These are phyloP conservation scores for Hiodon alosoides DNA, from an alignment of 2,113 vertebrate species.

Conservation along the genomic window DNA sequence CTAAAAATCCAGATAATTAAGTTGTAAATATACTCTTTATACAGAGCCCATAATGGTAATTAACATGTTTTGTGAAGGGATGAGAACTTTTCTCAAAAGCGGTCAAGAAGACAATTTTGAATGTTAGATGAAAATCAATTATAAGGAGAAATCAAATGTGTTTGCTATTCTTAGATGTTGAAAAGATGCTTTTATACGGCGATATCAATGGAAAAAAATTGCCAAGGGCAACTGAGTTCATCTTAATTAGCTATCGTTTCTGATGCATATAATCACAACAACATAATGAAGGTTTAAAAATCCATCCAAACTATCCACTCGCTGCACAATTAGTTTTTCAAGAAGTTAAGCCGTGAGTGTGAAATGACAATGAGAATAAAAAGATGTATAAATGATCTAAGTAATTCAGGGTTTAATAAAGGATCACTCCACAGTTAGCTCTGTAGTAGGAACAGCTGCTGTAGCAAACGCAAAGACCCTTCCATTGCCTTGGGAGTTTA, in stretches of 20 bases:
- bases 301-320: constrained; percentile 48
- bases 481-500: no score
- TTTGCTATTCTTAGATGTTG: constrained; percentile 58
- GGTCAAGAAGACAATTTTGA: constrained; percentile 53
- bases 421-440: not conserved
- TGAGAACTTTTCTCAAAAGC: constrained; percentile 69
- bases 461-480: no score
- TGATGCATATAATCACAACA: constrained; percentile 53
- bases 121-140: constrained; percentile 61
- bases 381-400: constrained; percentile 35
- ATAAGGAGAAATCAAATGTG: constrained; percentile 65
- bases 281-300: constrained; percentile 43
- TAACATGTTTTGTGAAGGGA: constrained; percentile 69
- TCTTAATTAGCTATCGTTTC: constrained; percentile 62
- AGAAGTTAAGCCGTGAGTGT: constrained; percentile 50
- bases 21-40: constrained; percentile 70
- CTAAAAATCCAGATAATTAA: constrained; percentile 72
- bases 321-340: constrained; percentile 52
- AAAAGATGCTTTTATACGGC: constrained; percentile 69
- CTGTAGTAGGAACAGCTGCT: no score
- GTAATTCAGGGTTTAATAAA: not conserved
- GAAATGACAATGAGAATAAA: constrained; percentile 47
- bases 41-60: constrained; percentile 60
- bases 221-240: constrained; percentile 66
- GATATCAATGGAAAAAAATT: constrained; percentile 65